Evolutionary conservation across 1,140 invertebrate species (phyloP), one percentile per base, ranked within the genome.

Genomic region (Bombus fervidus): DNA sequence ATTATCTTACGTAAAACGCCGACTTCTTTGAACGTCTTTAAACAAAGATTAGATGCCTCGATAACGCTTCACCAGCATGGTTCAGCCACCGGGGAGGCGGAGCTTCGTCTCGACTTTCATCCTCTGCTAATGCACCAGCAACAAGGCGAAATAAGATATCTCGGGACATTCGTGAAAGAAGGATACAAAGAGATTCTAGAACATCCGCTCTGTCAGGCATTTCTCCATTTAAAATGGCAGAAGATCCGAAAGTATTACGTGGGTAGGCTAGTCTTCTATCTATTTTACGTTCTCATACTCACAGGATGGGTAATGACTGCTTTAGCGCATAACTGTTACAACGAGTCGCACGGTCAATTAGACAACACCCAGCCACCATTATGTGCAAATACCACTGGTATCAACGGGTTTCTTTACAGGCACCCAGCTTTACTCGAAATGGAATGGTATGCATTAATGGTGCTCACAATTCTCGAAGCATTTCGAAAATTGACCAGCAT

Each of bases 231-330:
- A 28, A 98, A 98, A 93, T 98, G 98, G 98, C 97, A 98, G 88
- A 98, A 98, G 93, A 98, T 98, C 86, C 95, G 98, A n/a, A 97
- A 98, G 93, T 98, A 98, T 91, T 98, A 98, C 91, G 97, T 98
- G 12, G 97, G 97, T 2, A 96, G 97, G 82, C 94, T 98, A 81
- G 95, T 98, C 69, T 97, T 98, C 90, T 98, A 97, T 93, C 96
- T 98, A 80, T 96, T 97, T 66, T 98, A 98, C 91, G 97, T 98
- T 81, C 92, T 98, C 25, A 97, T 97, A 88, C 95, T 98, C 8
- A 97, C 97, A 2, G 93, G 97, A 3, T 98, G 97, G 94, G 97
- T 98, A 31, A 95, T 98, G 90, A 97, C 96, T 2, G 97, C 97
- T 2, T 91, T 98, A 72, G 97, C 97, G 2, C 97, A 98, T 89